Evolutionary conservation across 2,113 vertebrate genomes (phyloP).

Genomic region (Oophaga pumilio): DNA sequence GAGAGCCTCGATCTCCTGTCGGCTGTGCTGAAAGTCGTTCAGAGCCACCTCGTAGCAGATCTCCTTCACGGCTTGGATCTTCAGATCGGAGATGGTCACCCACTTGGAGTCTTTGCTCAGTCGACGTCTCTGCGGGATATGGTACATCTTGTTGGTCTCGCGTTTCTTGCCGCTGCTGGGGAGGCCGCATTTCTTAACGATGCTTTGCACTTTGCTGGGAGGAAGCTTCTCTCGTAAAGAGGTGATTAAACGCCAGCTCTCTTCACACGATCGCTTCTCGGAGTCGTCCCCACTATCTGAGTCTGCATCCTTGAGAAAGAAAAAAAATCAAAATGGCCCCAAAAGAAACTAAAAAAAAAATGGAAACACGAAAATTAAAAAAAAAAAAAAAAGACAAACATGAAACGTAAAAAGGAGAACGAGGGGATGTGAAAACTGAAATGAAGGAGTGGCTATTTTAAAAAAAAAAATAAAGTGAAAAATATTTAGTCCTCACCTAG

Average conservation of each 20-base stretch:
- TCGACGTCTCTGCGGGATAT: slow-evolving; percentile 91
- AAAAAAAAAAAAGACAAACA: slow-evolving; percentile 63
- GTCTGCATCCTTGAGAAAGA: slow-evolving; percentile 97
- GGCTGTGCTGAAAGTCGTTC: slow-evolving; percentile 94
- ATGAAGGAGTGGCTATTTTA: slow-evolving; percentile 61
- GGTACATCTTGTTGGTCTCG: slow-evolving; percentile 97
- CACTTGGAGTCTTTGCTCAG: slow-evolving; percentile 98
- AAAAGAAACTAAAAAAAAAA: slow-evolving; percentile 89
- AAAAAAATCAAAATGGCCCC: slow-evolving; percentile 93
- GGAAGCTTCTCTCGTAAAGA: slow-evolving; percentile 99
- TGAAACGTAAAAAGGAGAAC: slow-evolving; percentile 72
- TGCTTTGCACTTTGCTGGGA: slow-evolving; percentile 98
- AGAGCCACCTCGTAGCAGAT: slow-evolving; percentile 98
- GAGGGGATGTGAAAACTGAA: slow-evolving; percentile 66
- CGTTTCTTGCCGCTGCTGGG: slow-evolving; percentile 97
- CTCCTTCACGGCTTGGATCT: slow-evolving; percentile 99
- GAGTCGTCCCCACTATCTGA: slow-evolving; percentile 99
- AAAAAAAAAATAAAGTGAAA: slow-evolving; percentile 24
- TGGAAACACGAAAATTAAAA: slow-evolving; percentile 75
- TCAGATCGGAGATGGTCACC: slow-evolving; percentile 97
- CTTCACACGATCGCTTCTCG: slow-evolving; percentile 99
- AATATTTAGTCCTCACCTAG: slow-evolving; percentile 49
- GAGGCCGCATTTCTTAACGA: slow-evolving; percentile 98
- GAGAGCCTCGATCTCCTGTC: slow-evolving; percentile 97
- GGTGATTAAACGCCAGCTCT: slow-evolving; percentile 99